Base-by-base conservation (phyloP, 2,888 invertebrate species). In the Sturmia bella region DNA sequence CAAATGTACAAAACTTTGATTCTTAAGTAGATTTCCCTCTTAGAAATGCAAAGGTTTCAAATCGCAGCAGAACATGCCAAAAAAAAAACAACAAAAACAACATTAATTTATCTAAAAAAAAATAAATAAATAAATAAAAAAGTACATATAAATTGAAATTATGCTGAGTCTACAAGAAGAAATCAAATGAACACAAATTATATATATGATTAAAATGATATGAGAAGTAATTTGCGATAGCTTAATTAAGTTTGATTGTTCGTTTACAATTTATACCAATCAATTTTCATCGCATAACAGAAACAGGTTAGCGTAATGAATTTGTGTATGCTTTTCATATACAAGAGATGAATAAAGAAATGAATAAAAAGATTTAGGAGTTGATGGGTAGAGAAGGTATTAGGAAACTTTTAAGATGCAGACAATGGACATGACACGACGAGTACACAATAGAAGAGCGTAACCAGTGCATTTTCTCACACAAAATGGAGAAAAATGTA, bases 171-270 rank as follows among this genome's bases (percentile, higher is more conserved):
- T 32, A 41, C 37, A 69, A 19, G 4, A 43, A 37, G 32, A 11
- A 37, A 50, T 39, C 13, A 56, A 32, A 45, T 45, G 7, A 59
- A 24, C 50, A 6, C 19, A 39, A 17, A 70, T 37, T 37, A 50
- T 39, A 7, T 6, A 39, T 39, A 21, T 63, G 52, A 32, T 54
- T 19, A 54, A 54, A 64, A 74, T 64, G 54, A 43, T 52, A 54
- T 43, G 52, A 61, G 17, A 48, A 63, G 45, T 52, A 48, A 27
- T 32, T 74, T 45, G 63, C 45, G 54, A 54, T 64, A 64, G 64
- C 54, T 63, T 73, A 24, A 54, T 64, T 74, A 64, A 54, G 64
- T 74, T 74, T 63, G 73, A 73, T 73, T 63, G 63, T 74, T 74
- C 54, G 37, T 45, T 74, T 64, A 37, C 41, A 54, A 32, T 59